Conservation (phyloP, 2,113 vertebrate species). For the Tricholaema leucomelas region DNA sequence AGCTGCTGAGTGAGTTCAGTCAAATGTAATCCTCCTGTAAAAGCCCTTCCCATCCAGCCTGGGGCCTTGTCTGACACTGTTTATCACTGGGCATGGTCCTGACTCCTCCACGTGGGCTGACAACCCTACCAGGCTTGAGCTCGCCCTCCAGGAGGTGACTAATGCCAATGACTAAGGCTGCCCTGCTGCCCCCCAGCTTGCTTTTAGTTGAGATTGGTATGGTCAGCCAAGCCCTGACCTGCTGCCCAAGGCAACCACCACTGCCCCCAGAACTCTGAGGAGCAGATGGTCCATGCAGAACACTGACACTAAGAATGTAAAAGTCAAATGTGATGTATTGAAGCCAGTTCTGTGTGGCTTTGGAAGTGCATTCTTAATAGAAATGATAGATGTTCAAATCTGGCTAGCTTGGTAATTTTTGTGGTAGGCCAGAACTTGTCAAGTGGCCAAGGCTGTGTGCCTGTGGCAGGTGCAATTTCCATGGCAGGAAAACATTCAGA, state of each 20-base stretch:
- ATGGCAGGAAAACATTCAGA: too few relatives aligned
- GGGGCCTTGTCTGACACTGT: not conserved
- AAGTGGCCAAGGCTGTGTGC: not conserved
- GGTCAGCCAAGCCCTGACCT: not conserved
- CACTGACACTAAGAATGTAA: not conserved
- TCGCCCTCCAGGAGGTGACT: not conserved
- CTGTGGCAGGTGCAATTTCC: too few relatives aligned
- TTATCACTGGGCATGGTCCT: not conserved
- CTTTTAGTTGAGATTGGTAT: not conserved
- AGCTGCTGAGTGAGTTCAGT: not conserved
- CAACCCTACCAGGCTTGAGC: not conserved
- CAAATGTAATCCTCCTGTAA: not conserved
- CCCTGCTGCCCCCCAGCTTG: rapidly evolving
- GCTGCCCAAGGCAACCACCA: rapidly evolving
- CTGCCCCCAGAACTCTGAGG: not conserved
- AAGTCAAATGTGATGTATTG: not conserved
- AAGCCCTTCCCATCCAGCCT: rapidly evolving
- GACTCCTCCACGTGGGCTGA: not conserved
- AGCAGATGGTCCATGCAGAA: not conserved
- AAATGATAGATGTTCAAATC: not conserved
- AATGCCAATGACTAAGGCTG: not conserved
- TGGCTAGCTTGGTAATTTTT: not conserved
- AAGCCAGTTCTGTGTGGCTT: not conserved
- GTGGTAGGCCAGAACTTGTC: not conserved
- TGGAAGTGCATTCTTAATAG: not conserved